Conservation (phyloP, 2,113 vertebrate species). For the Tachysurus fulvidraco region DNA sequence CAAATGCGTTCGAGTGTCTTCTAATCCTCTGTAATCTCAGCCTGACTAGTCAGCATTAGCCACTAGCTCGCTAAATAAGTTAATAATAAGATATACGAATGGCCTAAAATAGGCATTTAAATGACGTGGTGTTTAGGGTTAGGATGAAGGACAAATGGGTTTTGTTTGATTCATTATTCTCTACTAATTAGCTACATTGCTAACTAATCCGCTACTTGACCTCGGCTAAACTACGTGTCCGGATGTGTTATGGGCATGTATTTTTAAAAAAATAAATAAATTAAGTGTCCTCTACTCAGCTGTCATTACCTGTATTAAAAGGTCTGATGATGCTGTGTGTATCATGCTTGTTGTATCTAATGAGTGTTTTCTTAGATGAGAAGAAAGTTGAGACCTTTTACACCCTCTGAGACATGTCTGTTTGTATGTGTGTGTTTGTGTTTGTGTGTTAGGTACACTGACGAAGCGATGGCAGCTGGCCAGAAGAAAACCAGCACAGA, state of each 20-base stretch:
- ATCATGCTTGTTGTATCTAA: neutral
- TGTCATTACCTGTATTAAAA: neutral
- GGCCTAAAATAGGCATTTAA: neutral
- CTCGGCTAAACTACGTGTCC: neutral
- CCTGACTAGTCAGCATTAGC: neutral
- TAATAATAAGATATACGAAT: too few relatives aligned
- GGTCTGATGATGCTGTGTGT: neutral
- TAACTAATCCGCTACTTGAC: constrained; percentile 29
- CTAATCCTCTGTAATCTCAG: constrained; percentile 67
- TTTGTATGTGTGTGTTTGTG: neutral
- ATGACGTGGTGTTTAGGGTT: neutral
- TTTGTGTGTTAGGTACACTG: neutral
- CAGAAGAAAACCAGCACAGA: constrained; percentile 61
- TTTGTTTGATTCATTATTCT: neutral
- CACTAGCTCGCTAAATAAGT: neutral
- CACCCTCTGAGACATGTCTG: neutral
- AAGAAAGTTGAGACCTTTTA: neutral
- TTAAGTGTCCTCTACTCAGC: neutral
- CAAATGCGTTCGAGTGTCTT: neutral
- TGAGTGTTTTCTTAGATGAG: neutral
- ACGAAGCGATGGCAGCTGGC: constrained; percentile 46
- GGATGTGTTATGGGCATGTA: neutral
- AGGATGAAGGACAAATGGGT: neutral
- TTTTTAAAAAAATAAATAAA: neutral
- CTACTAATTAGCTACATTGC: neutral